These are phyloP conservation scores for Eristalinus sepulchralis DNA, from an alignment of 2,888 invertebrate species.

Conservation along the genomic window DNA sequence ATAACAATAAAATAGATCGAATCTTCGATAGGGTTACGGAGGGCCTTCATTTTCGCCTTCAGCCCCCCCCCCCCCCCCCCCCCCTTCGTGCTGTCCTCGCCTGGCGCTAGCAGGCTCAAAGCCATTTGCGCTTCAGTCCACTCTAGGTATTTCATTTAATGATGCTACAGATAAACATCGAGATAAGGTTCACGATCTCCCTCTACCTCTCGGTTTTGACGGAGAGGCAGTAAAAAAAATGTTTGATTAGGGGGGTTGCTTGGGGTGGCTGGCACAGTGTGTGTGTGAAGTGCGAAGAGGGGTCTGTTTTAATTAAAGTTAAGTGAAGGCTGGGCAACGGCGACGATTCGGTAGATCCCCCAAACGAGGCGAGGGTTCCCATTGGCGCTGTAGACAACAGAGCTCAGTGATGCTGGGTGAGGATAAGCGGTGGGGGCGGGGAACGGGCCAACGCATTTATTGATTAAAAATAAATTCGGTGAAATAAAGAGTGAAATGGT, in stretches of 20 bases:
- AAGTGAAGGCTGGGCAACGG: conserved; percentile 57
- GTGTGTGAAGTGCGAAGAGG: background rate
- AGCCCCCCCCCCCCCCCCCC: no score
- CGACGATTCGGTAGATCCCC: conserved; percentile 40
- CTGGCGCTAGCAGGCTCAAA: conserved; percentile 30
- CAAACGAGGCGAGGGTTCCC: background rate
- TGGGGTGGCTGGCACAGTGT: background rate
- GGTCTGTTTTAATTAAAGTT: conserved; percentile 50
- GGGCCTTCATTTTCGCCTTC: conserved; percentile 16
- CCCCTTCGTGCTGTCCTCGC: conserved; percentile 24
- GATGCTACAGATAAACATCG: conserved; percentile 60
- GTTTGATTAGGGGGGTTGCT: conserved; percentile 32
- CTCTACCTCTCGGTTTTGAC: conserved; percentile 33
- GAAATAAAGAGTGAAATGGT: conserved; percentile 35
- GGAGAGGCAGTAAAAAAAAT: conserved; percentile 53
- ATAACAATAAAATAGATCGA: conserved; percentile 71
- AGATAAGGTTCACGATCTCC: conserved; percentile 53
- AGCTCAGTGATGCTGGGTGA: conserved; percentile 12
- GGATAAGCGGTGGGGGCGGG: conserved; percentile 1
- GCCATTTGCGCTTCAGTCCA: conserved; percentile 66
- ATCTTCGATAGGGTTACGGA: conserved; percentile 65
- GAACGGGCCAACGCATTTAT: conserved; percentile 24
- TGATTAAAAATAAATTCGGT: conserved; percentile 34
- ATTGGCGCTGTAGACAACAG: conserved; percentile 38
- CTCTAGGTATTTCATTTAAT: conserved; percentile 69